Percentiles rank a stretch among this genome's conserved stretches.
phyloP scores from a whole-genome alignment of 2,113 vertebrate genomes.

The Lamprotornis superbus region DNA sequence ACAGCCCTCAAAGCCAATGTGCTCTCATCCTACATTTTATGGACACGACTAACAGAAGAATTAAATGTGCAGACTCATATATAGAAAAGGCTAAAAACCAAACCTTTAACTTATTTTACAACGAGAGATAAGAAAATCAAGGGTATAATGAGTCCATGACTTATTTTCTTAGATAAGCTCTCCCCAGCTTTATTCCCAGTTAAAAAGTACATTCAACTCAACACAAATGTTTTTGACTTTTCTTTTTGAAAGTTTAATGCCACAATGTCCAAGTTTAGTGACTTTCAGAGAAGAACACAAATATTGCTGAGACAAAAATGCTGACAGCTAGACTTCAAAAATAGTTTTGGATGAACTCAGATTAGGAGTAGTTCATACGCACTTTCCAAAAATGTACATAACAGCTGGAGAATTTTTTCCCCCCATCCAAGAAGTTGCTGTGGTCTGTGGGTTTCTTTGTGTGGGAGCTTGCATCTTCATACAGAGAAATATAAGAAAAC shows the following conservation, averaged over 20 bases:
- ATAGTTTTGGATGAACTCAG: conserved; percentile 41
- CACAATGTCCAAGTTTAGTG: not conserved
- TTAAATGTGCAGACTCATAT: not conserved
- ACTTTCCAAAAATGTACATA: conserved; percentile 37
- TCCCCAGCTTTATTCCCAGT: not conserved
- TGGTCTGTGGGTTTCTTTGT: conserved; percentile 68
- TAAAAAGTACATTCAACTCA: not conserved
- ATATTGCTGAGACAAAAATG: not conserved
- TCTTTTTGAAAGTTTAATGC: not conserved
- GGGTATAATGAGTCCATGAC: not conserved
- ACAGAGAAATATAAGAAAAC: conserved; percentile 50
- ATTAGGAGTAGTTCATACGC: not conserved
- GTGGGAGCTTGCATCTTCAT: conserved; percentile 56
- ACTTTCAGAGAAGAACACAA: conserved; percentile 7
- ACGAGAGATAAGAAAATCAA: not conserved
- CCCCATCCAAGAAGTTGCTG: conserved; percentile 40
- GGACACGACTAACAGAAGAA: not conserved
- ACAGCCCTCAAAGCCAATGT: not conserved
- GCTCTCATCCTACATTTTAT: not conserved
- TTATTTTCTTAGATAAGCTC: not conserved
- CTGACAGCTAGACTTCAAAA: conserved; percentile 25
- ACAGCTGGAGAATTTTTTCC: not conserved
- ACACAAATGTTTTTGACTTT: not conserved
- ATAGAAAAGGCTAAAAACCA: not conserved
- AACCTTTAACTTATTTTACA: not conserved